Evolutionary conservation across 23 tunicate genomes (phyloP), one percentile per base, ranked within the genome.

Genomic region (Styela plicata): DNA sequence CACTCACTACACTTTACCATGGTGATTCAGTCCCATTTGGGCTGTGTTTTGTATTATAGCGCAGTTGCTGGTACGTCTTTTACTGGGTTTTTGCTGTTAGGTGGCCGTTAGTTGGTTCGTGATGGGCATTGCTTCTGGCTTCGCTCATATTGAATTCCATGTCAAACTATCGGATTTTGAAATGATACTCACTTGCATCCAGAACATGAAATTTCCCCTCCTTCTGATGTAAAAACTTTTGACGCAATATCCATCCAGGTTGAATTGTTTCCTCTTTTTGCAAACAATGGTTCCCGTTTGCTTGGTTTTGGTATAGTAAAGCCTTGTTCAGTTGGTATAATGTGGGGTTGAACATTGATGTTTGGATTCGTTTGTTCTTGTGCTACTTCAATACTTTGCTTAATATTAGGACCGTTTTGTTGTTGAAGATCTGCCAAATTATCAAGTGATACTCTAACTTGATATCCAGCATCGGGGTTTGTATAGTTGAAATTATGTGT

Each of bases 171-270:
- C n/a, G n/a, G n/a, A n/a, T n/a, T n/a, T n/a, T n/a, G n/a, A n/a
- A n/a, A 64, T n/a, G 68, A 68, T 53, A 76, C 81, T 17, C 33
- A 90, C 90, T 67, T 90, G 90, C 97, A 92, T 2, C 97, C 90
- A 24, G 82, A 44, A 62, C 86, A 37, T 37, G 65, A 18, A 83
- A 82, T 21, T 69, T 63, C 81, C 3, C 97, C 97, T 19, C 97
- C 97, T 31, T 87, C 89, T 24, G 86, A 71, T 10, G 89, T 84
- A 7, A 92, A 73, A 63, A 92, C 97, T 74, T 89, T 87, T 31
- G 97, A 87, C 64, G 69, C 34, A 2, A 83, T 73, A 10, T 79
- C 92, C 3, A 79, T 83, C 32, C 90, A 75, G 3, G 69, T 86
- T 18, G 86, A 73, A 28, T 32, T 76, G 74, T 81, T 86, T 21